These are phyloP conservation scores for Riptortus pedestris DNA, from an alignment of 1,140 invertebrate genomes.

Conservation along the genomic window DNA sequence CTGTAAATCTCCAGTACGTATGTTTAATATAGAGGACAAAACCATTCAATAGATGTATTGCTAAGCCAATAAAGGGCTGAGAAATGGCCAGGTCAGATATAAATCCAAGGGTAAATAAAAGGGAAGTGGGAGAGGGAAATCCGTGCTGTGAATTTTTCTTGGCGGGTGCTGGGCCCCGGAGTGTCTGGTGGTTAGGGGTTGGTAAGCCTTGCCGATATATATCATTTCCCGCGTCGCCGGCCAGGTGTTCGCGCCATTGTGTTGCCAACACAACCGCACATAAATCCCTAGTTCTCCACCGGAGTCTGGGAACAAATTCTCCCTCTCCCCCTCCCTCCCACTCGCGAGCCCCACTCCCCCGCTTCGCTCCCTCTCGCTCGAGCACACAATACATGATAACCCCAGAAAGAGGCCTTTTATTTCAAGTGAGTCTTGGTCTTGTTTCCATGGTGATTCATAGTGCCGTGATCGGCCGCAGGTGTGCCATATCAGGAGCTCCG, in stretches of 20 bases:
- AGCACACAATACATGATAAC: neutral
- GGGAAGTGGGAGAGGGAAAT: no score
- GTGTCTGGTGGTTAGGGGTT: constrained; percentile 1
- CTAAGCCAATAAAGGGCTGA: no score
- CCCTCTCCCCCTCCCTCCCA: neutral
- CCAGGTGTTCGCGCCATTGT: constrained; percentile 9
- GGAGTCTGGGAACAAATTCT: constrained; percentile 7
- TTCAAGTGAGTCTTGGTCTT: constrained; percentile 6
- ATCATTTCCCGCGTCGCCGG: constrained; percentile 3
- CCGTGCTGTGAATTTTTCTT: no score
- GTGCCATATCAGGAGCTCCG: constrained; percentile 7
- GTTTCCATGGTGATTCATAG: neutral
- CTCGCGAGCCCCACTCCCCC: no score
- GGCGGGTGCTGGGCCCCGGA: neutral
- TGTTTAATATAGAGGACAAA: no score
- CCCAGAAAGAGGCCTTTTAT: constrained; percentile 9
- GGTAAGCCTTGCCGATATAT: neutral
- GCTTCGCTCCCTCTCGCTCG: no score
- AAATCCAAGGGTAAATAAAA: no score
- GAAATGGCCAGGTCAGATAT: no score
- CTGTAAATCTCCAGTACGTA: no score
- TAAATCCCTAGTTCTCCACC: no score
- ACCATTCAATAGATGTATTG: no score
- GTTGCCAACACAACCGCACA: constrained; percentile 6
- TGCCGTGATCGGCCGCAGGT: constrained; percentile 3